These are phyloP conservation scores for Dryas iulia DNA, from an alignment of 1,140 invertebrate species.

Conservation along the genomic window DNA sequence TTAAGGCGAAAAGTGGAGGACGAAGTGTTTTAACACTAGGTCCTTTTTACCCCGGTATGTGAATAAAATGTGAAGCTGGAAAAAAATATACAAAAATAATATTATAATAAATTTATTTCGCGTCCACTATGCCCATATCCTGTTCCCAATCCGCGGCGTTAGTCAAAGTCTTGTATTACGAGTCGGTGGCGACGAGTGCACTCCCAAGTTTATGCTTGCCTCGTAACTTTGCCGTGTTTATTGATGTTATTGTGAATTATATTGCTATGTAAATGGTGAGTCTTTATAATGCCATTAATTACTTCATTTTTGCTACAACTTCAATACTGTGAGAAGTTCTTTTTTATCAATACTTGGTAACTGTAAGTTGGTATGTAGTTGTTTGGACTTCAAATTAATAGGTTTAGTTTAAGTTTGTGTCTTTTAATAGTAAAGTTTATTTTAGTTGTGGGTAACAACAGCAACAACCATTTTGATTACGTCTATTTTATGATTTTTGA, in stretches of 20 bases:
- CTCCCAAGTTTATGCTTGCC: slow-evolving; percentile 19
- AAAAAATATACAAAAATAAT: not conserved
- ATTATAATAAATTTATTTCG: not conserved
- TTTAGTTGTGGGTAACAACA: too few relatives aligned
- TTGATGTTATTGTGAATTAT: slow-evolving; percentile 25
- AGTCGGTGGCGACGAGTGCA: slow-evolving; percentile 24
- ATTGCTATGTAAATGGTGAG: not conserved
- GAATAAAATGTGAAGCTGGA: too few relatives aligned
- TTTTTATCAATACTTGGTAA: not conserved
- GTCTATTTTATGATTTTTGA: too few relatives aligned
- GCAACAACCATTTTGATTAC: too few relatives aligned
- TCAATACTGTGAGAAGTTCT: not conserved
- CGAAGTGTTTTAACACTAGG: too few relatives aligned
- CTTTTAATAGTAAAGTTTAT: too few relatives aligned
- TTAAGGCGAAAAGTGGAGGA: too few relatives aligned
- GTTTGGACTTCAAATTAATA: not conserved
- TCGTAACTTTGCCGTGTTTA: slow-evolving; percentile 24
- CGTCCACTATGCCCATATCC: not conserved
- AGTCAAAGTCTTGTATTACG: slow-evolving; percentile 40
- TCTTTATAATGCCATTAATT: slow-evolving; percentile 4
- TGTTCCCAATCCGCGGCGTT: slow-evolving; percentile 35
- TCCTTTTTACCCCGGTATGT: too few relatives aligned
- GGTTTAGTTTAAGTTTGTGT: too few relatives aligned
- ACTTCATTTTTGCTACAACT: not conserved
- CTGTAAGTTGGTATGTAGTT: not conserved